phyloP scores from a whole-genome alignment of 1,140 invertebrate species.

The Drosophila nebulosa region DNA sequence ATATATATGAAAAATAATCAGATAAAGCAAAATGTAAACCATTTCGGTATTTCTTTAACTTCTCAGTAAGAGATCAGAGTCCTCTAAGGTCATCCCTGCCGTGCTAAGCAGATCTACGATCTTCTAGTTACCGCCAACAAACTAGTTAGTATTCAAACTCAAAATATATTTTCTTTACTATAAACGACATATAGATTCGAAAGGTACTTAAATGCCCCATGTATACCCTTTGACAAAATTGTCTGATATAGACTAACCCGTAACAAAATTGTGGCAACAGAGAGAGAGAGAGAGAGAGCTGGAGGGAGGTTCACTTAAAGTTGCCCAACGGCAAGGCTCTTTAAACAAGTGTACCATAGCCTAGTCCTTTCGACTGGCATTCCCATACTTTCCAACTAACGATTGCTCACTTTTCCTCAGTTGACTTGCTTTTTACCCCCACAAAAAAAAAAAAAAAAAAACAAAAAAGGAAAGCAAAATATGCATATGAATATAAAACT shows the following conservation, averaged over 20 bases:
- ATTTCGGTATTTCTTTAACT: no score
- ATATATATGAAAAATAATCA: background rate
- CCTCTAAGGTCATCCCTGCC: no score
- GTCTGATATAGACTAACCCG: background rate
- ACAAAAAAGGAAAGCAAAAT: slow-evolving; percentile 25
- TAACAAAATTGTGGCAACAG: slow-evolving; percentile 22
- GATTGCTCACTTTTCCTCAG: slow-evolving; percentile 33
- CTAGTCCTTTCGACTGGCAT: background rate
- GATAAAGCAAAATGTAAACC: no score
- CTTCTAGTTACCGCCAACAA: no score
- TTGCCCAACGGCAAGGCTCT: slow-evolving; percentile 28
- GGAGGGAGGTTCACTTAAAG: slow-evolving; percentile 20
- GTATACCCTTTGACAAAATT: background rate
- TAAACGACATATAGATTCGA: no score
- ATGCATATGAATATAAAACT: slow-evolving; percentile 77
- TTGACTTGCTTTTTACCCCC: slow-evolving; percentile 15
- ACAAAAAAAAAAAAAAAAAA: background rate
- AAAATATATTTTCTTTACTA: no score
- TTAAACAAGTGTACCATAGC: slow-evolving; percentile 45
- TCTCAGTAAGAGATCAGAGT: background rate
- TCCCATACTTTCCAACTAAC: background rate
- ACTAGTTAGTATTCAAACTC: no score
- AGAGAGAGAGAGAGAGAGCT: background rate
- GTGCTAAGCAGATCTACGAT: no score
- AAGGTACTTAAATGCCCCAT: background rate